Conservation (phyloP, 2,888 invertebrate genomes). For the Ectobius pallidus region DNA sequence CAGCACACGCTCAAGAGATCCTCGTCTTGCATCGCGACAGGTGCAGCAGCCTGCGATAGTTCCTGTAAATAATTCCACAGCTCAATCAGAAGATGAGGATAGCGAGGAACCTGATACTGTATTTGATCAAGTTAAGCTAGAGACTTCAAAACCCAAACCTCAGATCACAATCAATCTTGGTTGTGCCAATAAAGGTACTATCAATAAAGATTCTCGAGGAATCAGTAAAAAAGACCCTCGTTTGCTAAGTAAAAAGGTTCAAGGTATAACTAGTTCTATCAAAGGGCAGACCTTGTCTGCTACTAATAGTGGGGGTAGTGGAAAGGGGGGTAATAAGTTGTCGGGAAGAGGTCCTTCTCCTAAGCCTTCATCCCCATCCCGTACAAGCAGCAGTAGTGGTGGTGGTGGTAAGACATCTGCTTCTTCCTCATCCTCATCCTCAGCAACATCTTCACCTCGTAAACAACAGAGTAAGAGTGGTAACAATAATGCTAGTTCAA, state of each 20-base stretch:
- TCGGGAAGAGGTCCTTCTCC: conserved; percentile 33
- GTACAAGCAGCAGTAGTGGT: conserved; percentile 12
- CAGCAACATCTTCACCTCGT: background rate
- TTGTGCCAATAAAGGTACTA: conserved; percentile 54
- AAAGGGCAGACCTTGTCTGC: conserved; percentile 47
- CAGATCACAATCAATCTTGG: conserved; percentile 45
- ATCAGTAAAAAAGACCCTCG: conserved; percentile 55
- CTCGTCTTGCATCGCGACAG: conserved; percentile 49
- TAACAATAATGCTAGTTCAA: conserved; percentile 41
- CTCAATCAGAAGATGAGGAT: conserved; percentile 12
- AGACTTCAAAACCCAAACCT: conserved; percentile 45
- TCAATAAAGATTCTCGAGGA: conserved; percentile 51
- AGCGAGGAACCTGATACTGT: conserved; percentile 30
- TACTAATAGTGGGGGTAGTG: conserved; percentile 28
- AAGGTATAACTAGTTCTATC: conserved; percentile 46
- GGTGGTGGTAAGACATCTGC: conserved; percentile 5
- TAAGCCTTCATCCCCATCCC: conserved; percentile 37
- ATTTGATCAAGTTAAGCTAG: conserved; percentile 38
- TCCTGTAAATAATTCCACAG: conserved; percentile 10
- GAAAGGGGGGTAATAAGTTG: conserved; percentile 31
- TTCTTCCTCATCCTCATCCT: background rate
- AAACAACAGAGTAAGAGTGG: conserved; percentile 1
- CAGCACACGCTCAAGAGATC: conserved; percentile 52
- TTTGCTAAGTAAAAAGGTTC: conserved; percentile 50
- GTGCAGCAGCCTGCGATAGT: conserved; percentile 4